Evolutionary conservation across 2,113 vertebrate species (phyloP), one percentile per base, ranked within the genome.

Genomic region (Etheostoma cragini): DNA sequence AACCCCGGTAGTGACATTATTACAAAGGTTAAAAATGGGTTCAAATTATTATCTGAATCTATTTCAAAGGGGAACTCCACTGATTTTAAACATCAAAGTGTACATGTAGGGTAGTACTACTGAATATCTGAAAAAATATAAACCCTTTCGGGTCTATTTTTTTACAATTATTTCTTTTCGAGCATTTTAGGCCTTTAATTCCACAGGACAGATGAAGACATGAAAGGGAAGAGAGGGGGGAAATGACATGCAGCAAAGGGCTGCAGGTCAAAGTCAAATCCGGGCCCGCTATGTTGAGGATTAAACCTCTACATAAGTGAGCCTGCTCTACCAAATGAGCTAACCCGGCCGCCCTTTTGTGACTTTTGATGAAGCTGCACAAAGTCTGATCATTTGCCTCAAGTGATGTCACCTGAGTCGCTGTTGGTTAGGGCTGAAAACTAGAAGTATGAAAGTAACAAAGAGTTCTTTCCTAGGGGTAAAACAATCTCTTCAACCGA

Each of bases 21-120:
- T 10, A 56, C 45, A 14, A 58, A 5, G 42, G 26, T 74, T 62
- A 70, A 63, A 72, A 52, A 69, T 26, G 35, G 45, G 60, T 76
- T 72, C 30, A 42, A 49, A 83, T 46, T 46, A 33, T 62, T 12
- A n/a, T 10, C 17, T 17, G 8, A 10, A 19, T 46, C 12, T 6
- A 30, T 60, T 1, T 45, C 47, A 47, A 67, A 60, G 26, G 30
- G 21, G 22, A 33, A 26, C 62, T 53, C 26, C 8, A 49, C 21
- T 0, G 3, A 47, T 46, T 78, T 65, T 49, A 64, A 30, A 38
- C 19, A 15, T 46, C 10, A 12, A 58, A 45, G 50, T 35, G 80
- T 47, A 47, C 30, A 57, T 67, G 13, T 22, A 1, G 17, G 15
- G 30, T 12, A 42, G 11, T 21, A 5, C 30, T 21, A 38, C 22